phyloP scores from a whole-genome alignment of 1,140 invertebrate genomes.

The Hesperophylax magnus region DNA sequence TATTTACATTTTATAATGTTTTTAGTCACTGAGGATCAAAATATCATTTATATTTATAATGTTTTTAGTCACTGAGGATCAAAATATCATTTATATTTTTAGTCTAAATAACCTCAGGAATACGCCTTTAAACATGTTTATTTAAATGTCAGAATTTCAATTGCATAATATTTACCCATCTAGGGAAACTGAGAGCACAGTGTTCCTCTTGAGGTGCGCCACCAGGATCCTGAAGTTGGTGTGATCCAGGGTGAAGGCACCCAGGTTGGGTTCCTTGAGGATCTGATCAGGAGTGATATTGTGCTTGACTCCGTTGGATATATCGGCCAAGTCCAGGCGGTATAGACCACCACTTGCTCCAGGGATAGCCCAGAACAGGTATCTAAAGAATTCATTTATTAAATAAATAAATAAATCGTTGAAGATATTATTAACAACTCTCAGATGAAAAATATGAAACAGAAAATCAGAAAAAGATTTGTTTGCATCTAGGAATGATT shows the following conservation, averaged over 20 bases:
- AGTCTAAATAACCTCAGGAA: no score
- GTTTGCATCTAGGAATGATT: no score
- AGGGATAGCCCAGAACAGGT: conserved; percentile 84
- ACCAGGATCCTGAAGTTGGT: conserved; percentile 86
- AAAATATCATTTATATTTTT: no score
- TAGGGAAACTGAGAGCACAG: conserved; percentile 84
- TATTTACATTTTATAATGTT: no score
- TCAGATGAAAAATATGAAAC: no score
- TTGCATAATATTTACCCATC: conserved; percentile 75
- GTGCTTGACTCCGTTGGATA: conserved; percentile 77
- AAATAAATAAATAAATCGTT: no score
- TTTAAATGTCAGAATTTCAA: not conserved
- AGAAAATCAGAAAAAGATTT: no score
- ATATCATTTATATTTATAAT: no score
- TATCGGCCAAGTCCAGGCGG: conserved; percentile 82
- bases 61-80: no score
- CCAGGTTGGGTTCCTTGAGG: conserved; percentile 75
- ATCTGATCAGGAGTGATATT: conserved; percentile 71
- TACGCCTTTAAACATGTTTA: no score
- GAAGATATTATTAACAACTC: no score
- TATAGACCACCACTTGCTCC: conserved; percentile 79
- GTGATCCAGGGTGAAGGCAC: conserved; percentile 85
- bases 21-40: no score
- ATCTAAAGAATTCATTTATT: conserved; percentile 67
- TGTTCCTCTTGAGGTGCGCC: conserved; percentile 80